A percentile compares a stretch with the other conserved stretches of the same genome.
Evolutionary conservation across 2,113 vertebrate genomes (phyloP).

Genomic region (Caranx ignobilis): DNA sequence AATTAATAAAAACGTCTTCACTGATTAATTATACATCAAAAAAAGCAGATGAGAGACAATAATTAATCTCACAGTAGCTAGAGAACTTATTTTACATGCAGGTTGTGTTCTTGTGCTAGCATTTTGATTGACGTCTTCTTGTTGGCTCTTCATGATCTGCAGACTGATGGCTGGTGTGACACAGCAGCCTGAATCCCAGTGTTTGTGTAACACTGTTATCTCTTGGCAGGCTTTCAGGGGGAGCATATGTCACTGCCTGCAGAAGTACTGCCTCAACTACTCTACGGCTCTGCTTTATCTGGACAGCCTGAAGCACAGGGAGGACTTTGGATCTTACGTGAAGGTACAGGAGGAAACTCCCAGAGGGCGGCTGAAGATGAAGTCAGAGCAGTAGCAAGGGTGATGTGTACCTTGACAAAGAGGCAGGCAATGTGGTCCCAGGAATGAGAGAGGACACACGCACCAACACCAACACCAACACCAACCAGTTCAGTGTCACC

Average conservation of each 20-base stretch:
- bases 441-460: slow-evolving; percentile 26
- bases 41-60: background rate
- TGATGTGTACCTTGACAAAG: slow-evolving; percentile 39
- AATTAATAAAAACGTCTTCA: background rate
- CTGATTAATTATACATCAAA: slow-evolving; percentile 6
- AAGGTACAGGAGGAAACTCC: slow-evolving; percentile 84
- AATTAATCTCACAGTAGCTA: too few species aligned
- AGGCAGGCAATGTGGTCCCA: slow-evolving; percentile 22
- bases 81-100: background rate
- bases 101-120: background rate
- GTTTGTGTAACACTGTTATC: slow-evolving; percentile 40
- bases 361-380: background rate
- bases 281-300: slow-evolving; percentile 90
- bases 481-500: slow-evolving; percentile 45
- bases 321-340: slow-evolving; percentile 91
- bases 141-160: slow-evolving; percentile 6
- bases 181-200: background rate
- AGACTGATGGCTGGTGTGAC: slow-evolving; percentile 3
- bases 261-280: slow-evolving; percentile 95
- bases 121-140: background rate
- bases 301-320: slow-evolving; percentile 89
- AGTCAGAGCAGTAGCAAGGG: slow-evolving; percentile 33
- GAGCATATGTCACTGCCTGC: slow-evolving; percentile 90
- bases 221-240: slow-evolving; percentile 86
- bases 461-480: slow-evolving; percentile 23